A percentile compares a stretch with the other conserved stretches of the same genome.
These are phyloP conservation scores for Phorcus lineatus DNA, from an alignment of 2,888 invertebrate genomes.

Conservation along the genomic window DNA sequence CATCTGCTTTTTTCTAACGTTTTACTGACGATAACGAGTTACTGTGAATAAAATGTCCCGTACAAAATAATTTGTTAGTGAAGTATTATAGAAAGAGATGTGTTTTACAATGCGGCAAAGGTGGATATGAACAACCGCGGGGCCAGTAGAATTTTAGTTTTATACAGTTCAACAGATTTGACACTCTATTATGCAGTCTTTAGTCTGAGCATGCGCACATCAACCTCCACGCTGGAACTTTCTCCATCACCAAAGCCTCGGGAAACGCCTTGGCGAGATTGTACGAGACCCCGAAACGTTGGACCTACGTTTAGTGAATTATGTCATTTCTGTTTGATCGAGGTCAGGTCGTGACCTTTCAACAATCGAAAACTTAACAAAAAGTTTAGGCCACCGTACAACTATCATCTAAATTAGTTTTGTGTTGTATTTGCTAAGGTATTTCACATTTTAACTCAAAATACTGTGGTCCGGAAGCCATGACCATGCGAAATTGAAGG, in stretches of 20 bases:
- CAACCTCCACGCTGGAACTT: conserved; percentile 11
- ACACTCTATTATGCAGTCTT: too few relatives aligned
- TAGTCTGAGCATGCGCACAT: not conserved
- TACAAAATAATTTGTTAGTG: too few relatives aligned
- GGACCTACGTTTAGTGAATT: not conserved
- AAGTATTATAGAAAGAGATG: too few relatives aligned
- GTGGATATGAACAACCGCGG: too few relatives aligned
- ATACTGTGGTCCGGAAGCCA: not conserved
- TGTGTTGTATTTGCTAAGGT: not conserved
- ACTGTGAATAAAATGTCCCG: too few relatives aligned
- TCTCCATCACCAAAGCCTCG: not conserved
- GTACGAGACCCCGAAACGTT: not conserved
- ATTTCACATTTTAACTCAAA: not conserved
- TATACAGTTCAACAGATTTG: too few relatives aligned
- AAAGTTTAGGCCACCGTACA: too few relatives aligned
- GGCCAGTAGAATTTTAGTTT: too few relatives aligned
- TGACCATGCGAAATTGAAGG: conserved; percentile 25
- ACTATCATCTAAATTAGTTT: too few relatives aligned
- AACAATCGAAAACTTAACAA: not conserved
- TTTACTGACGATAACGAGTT: too few relatives aligned
- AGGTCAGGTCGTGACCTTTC: conserved; percentile 6
- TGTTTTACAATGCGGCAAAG: too few relatives aligned
- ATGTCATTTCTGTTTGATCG: not conserved
- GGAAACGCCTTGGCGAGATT: not conserved
- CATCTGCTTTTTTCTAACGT: too few relatives aligned